A percentile compares a stretch with the other conserved stretches of the same genome.
Conservation (phyloP, 2,888 invertebrate genomes). For the Trachelus troglodyta region DNA sequence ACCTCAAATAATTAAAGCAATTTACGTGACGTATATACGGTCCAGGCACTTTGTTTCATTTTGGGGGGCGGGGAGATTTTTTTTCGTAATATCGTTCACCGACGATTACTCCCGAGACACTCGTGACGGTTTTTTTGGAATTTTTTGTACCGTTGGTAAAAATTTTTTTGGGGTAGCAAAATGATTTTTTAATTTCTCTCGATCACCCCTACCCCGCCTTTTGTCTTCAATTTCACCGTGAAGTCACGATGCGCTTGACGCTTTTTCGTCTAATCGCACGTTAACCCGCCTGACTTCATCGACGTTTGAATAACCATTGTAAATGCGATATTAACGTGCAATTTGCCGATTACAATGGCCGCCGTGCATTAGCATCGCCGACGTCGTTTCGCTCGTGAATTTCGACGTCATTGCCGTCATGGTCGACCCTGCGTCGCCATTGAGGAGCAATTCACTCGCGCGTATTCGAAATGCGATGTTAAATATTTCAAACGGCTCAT, state of each 20-base stretch:
- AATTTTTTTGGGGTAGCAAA: too few relatives aligned
- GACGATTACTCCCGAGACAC: neutral
- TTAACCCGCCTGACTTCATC: neutral
- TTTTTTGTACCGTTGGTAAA: neutral
- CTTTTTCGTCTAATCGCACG: neutral
- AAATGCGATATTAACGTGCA: conserved; percentile 16
- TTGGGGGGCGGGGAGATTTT: too few relatives aligned
- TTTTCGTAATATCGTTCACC: neutral
- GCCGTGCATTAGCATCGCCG: neutral
- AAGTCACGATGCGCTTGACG: neutral
- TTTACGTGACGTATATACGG: conserved; percentile 24
- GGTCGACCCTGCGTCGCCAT: neutral
- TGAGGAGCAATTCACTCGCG: neutral
- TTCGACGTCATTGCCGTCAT: neutral
- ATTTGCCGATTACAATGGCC: conserved; percentile 11
- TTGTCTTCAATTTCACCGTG: neutral
- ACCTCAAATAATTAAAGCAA: conserved; percentile 44
- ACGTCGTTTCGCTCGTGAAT: neutral
- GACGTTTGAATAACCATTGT: neutral
- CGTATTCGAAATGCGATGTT: neutral
- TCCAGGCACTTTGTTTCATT: neutral
- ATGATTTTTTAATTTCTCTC: too few relatives aligned
- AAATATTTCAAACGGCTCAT: conserved; percentile 25
- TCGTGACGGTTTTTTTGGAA: neutral
- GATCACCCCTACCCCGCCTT: too few relatives aligned